These are phyloP conservation scores for Amblyornis subalaris DNA, from an alignment of 2,113 vertebrate species.

Conservation along the genomic window DNA sequence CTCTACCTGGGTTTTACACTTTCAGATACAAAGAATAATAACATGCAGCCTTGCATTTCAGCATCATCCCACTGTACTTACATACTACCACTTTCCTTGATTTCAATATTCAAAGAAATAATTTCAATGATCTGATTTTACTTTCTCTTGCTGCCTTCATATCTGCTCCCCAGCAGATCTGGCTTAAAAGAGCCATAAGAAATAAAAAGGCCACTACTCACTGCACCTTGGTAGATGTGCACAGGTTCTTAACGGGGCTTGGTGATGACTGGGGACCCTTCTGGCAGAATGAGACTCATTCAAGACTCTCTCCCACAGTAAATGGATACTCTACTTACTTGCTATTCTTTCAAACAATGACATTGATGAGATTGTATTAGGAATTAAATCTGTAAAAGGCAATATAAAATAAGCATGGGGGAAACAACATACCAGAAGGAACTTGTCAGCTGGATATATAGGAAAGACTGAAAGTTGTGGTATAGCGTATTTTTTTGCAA, in stretches of 20 bases:
- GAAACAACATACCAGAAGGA: background rate
- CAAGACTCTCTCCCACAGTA: background rate
- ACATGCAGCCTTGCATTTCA: background rate
- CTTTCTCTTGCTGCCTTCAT: background rate
- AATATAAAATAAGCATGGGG: background rate
- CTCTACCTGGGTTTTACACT: background rate
- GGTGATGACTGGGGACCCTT: background rate
- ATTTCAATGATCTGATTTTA: background rate
- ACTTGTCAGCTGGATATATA: background rate
- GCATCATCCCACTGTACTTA: background rate
- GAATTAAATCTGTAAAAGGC: background rate
- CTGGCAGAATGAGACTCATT: background rate
- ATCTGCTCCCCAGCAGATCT: background rate
- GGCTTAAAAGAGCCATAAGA: background rate
- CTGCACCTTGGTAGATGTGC: background rate
- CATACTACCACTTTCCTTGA: background rate
- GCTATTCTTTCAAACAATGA: background rate
- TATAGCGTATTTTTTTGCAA: background rate
- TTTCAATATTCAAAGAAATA: constrained; percentile 8
- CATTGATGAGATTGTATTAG: background rate
- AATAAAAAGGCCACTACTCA: background rate
- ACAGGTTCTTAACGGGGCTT: background rate
- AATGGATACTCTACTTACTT: background rate
- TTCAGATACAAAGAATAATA: background rate
- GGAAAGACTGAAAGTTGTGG: background rate